Base-by-base conservation (phyloP, 2,113 vertebrate genomes). In the Notiomystis cincta region DNA sequence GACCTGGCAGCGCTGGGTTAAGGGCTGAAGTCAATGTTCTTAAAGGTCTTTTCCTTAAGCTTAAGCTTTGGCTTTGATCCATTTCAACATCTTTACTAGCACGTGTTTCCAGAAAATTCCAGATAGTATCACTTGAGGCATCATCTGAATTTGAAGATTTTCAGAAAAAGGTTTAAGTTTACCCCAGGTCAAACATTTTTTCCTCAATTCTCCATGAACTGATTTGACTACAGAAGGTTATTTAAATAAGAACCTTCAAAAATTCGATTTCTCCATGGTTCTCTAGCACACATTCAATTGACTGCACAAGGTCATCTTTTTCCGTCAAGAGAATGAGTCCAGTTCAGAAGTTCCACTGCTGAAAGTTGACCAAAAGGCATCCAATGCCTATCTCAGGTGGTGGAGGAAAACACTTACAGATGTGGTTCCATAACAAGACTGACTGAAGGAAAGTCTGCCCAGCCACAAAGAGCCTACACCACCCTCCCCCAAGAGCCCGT, bases 161-260 rank as follows among this genome's bases (percentile, higher is more conserved):
- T 33, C 22, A 13, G n/a, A 54, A 56, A 8, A 31, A 53, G n/a
- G 60, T 50, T 35, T 73, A 70, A 7, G 82, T 73, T 76, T 71
- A 89, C 19, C 4, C 9, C 42, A 44, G 19, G 51, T 56, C 57
- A 85, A 79, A 48, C 10, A 40, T 21, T 51, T 51, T 75, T 73
- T 33, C 42, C 30, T 72, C 2, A 1, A 51, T 40, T 79, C 35
- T 2, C 0, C 33, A 56, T 13, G 11, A 62, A 78, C 75, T 3
- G 2, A 79, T 61, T 50, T 67, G n/a, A 60, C 56, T 58, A 33
- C 1, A 2, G 28, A 94, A 89, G 27, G 47, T 82, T 89, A 72
- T 61, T 86, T 89, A 73, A 95, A 81, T 25, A 87, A 82, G 38
- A 84, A 47, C 42, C 35, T 42, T n/a, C 24, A 94, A 71, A 67